Base-by-base conservation (phyloP, 2,797 vertebrate species). In the Anniella stebbinsi region DNA sequence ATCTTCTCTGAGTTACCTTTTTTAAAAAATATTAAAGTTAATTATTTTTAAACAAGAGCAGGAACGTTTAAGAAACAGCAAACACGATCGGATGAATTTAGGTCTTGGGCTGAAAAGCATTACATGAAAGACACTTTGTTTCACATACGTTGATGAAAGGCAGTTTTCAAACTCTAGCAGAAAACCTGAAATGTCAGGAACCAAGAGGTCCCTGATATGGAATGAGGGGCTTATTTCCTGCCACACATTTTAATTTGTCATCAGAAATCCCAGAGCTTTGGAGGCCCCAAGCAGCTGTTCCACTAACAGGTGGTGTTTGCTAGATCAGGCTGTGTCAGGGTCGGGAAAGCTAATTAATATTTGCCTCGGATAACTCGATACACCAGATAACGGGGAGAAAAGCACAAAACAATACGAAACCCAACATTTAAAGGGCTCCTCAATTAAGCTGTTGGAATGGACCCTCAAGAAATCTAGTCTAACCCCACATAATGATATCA, bases 321-420 rank as follows among this genome's bases (percentile, higher is more conserved):
- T 36, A 73, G 93, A 45, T 23, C 89, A 90, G 91, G 80, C 80
- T 82, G 82, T 86, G 70, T 86, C 90, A 90, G 28, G 81, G 33
- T 33, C 95, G 84, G 86, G 96, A 91, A 80, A 83, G 41, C 87
- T 94, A 91, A 95, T 92, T 93, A 94, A 82, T 89, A 87, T 80
- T 89, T 91, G 70, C 45, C 82, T 91, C 9, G 66, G 82, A 87
- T 92, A 92, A 91, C 78, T 63, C 88, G 23, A 3, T 75, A 88
- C 23, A 11, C 54, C 70, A 75, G 69, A 73, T 70, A 77, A 73
- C 76, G 36, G 89, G 89, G 92, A 89, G 88, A 80, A 33, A 45
- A 91, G 63, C 63, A 89, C 48, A 63, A 30, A 89, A 92, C 91
- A 95, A 87, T 1, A 18, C 17, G 38, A 72, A 84, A 38, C 2